Evolutionary conservation across 2,888 invertebrate species (phyloP), one percentile per base, ranked within the genome.

Genomic region (Agrochola litura): DNA sequence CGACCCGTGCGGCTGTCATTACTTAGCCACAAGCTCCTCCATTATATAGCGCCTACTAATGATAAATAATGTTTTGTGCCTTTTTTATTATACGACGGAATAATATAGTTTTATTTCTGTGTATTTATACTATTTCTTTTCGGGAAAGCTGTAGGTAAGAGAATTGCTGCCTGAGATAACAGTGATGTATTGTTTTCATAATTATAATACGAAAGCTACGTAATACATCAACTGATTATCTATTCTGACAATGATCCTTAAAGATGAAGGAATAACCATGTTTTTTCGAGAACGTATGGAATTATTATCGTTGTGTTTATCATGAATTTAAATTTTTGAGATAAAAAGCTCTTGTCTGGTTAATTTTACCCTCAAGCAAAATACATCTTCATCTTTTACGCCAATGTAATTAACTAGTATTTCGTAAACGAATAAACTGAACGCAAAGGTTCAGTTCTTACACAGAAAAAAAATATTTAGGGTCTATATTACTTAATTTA

Each of bases 181-280:
- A 61, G 37, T 71, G 83, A 86, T 78, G 60, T 83, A 83, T 83
- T 86, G 37, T 82, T 86, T 56, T 46, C 49, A 25, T 67, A 68
- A 82, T 76, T 81, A 66, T 68, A 69, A 49, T 76, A 76, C n/a
- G 22, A 61, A 56, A 46, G 54, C 54, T n/a, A 56, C 37, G 30
- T 79, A 81, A 85, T 85, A 73, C 49, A 74, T 69, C 68, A 81
- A 65, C 43, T 41, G 67, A 80, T 67, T 67, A 19, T 71, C 30
- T 37, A 56, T 56, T 46, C 12, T 12, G 16, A 12, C 54, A 0
- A 65, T 54, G 54, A 60, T 64, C 25, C 52, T 65, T 60, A 54
- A 30, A n/a, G 1, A 41, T 25, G 46, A 66, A 74, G n/a, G 19
- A n/a, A 76, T 41, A 56, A 10, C 25, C 54, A 19, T 76, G 46